Percentiles rank a stretch among this genome's conserved stretches.
Conservation (phyloP, 2,113 vertebrate genomes). For the Patagioenas fasciata region DNA sequence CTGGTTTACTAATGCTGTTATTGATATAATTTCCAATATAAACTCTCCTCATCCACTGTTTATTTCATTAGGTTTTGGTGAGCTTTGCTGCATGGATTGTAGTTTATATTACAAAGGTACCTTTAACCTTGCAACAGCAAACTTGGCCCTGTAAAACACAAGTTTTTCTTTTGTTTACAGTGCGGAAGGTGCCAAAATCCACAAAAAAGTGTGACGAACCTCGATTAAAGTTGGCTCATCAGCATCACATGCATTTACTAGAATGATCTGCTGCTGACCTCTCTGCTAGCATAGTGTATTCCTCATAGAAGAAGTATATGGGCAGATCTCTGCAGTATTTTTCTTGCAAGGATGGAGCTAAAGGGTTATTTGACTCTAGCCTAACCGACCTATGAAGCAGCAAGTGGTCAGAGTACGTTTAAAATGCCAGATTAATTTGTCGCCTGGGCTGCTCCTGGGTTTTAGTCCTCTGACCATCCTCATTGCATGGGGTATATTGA, state of each 20-base stretch:
- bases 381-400: neutral
- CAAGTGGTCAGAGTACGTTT: neutral
- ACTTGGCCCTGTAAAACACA: neutral
- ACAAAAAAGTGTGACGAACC: neutral
- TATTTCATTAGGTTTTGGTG: slow-evolving; percentile 50
- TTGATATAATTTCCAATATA: slow-evolving; percentile 51
- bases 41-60: slow-evolving; percentile 28
- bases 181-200: slow-evolving; percentile 21
- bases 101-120: slow-evolving; percentile 38
- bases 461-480: neutral
- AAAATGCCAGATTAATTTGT: neutral
- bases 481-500: neutral
- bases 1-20: slow-evolving; percentile 34
- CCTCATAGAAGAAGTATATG: neutral
- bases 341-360: neutral
- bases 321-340: neutral
- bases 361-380: neutral
- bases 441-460: neutral
- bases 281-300: neutral
- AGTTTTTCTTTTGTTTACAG: neutral
- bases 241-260: neutral
- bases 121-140: slow-evolving; percentile 10
- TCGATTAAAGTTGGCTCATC: neutral
- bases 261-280: neutral
- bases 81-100: neutral